Base-by-base conservation (phyloP, 2,888 invertebrate genomes). In the Acrobasis suavella region DNA sequence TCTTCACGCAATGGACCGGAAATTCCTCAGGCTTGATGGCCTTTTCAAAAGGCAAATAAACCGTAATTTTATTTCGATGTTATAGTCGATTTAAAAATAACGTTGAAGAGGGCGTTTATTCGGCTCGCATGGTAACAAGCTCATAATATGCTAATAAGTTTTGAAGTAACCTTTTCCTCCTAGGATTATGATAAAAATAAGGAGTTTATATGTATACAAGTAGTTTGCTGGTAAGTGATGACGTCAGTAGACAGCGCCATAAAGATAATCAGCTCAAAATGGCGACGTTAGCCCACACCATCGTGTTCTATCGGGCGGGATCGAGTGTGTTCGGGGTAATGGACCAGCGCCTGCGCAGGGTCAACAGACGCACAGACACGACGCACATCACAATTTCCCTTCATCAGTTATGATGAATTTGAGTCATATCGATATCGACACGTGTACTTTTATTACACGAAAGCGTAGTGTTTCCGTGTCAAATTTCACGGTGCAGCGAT, bases 271-370 rank as follows among this genome's bases (percentile, higher is more conserved):
- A 64, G 68, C 72, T 70, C 66, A 74, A 79, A 78, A 77, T 77
- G 68, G 74, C 73, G 72, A 62, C 72, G 68, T 64, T 71, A 65
- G 65, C 62, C 67, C 68, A 71, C 68, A 69, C 68, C 51, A 65
- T 71, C 73, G 74, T 74, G 72, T 72, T 69, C 62, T 58, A 65
- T 75, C 72, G 76, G 78, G 68, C 65, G 69, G 68, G 72, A 75
- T 79, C 76, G 75, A 72, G 72, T 70, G 78, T 74, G 73, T 65
- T 75, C 78, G 78, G 76, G 76, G 78, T 87, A 87, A 87, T 85
- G 85, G 85, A 77, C 75, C 72, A 75, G 73, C 85, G 88, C 77
- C 68, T 72, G 84, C 87, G 87, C 88, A 85, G 87, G 89, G 86
- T 90, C 89, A 89, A 89, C 80, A 86, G 63, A 81, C 85, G 83